Conservation (phyloP, 2,888 invertebrate species). For the Drosophila flavopinicola region DNA sequence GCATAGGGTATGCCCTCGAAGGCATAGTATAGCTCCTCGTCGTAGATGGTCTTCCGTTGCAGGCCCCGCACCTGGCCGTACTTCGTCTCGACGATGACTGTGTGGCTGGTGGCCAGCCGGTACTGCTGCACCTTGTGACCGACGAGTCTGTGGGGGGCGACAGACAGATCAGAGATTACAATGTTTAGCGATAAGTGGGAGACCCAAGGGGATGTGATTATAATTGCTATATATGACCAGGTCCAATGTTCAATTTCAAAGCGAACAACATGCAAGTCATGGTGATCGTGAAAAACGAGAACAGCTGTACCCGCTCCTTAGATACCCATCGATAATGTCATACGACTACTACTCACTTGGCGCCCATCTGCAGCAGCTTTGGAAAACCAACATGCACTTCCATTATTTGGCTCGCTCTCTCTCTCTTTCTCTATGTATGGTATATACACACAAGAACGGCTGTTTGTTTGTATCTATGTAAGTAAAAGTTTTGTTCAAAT, state of each 20-base stretch:
- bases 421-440: not conserved
- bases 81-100: constrained; percentile 64
- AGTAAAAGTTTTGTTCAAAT: not conserved
- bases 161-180: constrained; percentile 7
- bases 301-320: not conserved
- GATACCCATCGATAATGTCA: not conserved
- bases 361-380: constrained; percentile 49
- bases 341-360: constrained; percentile 50
- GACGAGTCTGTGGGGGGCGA: constrained; percentile 54
- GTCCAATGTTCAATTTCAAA: constrained; percentile 28
- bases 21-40: constrained; percentile 71
- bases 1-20: constrained; percentile 84
- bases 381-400: constrained; percentile 59
- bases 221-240: constrained; percentile 7
- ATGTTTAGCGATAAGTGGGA: constrained; percentile 3
- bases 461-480: not conserved
- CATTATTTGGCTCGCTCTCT: constrained; percentile 25
- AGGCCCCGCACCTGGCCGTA: constrained; percentile 78
- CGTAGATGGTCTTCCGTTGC: constrained; percentile 72
- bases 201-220: not conserved
- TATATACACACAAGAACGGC: no score
- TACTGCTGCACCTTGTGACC: constrained; percentile 73
- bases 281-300: not conserved
- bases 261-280: not conserved
- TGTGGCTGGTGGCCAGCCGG: constrained; percentile 71